Evolutionary conservation across 2,797 vertebrate species (phyloP).

Genomic region (Acestrorhynchus altus): DNA sequence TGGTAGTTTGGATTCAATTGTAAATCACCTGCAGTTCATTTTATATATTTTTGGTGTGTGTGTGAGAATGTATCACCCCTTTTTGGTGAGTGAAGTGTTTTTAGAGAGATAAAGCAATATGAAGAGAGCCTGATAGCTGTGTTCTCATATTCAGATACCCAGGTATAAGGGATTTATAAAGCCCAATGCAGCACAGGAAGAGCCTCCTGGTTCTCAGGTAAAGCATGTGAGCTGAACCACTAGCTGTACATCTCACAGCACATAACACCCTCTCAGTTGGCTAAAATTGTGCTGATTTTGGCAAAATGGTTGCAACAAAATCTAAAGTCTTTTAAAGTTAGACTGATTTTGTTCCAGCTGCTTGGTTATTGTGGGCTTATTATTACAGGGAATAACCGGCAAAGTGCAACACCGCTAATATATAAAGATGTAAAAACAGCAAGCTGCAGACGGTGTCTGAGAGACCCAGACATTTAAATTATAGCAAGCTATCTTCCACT

Average conservation of each 20-base stretch:
- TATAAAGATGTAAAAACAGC: neutral
- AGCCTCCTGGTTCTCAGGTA: slow-evolving; percentile 69
- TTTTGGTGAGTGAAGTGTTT: neutral
- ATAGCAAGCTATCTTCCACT: slow-evolving; percentile 28
- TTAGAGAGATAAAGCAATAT: slow-evolving; percentile 15
- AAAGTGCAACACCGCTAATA: neutral
- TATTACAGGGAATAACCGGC: slow-evolving; percentile 12
- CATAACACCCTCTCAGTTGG: slow-evolving; percentile 40
- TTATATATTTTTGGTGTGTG: neutral
- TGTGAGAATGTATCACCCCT: neutral
- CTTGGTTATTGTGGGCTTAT: slow-evolving; percentile 30
- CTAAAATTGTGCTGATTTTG: neutral
- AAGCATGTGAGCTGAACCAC: slow-evolving; percentile 41
- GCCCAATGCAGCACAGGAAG: slow-evolving; percentile 69
- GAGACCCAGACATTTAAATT: neutral
- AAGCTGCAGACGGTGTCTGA: neutral
- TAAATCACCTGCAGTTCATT: no score
- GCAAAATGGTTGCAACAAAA: neutral
- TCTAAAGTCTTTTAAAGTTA: neutral
- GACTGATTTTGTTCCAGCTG: neutral
- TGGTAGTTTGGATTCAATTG: no score
- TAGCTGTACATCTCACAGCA: slow-evolving; percentile 31
- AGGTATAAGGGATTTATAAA: slow-evolving; percentile 80
- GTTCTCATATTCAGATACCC: slow-evolving; percentile 83
- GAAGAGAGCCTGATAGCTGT: slow-evolving; percentile 61